These are phyloP conservation scores for Drosophila trapezifrons DNA, from an alignment of 1,140 invertebrate species.

Conservation along the genomic window DNA sequence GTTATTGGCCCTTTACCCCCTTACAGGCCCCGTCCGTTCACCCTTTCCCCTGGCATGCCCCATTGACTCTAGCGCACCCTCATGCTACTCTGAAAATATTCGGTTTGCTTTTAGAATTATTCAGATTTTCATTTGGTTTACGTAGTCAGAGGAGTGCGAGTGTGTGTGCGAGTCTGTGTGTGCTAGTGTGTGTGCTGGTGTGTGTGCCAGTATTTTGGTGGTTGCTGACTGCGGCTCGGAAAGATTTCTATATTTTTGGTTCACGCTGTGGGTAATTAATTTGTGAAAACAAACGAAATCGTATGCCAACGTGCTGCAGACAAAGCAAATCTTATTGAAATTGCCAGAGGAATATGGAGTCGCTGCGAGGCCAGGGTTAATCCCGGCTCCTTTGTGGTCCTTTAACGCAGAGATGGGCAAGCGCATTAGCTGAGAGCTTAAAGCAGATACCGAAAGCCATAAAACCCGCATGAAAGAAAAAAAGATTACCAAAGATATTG, in stretches of 20 bases:
- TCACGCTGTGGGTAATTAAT: constrained; percentile 72
- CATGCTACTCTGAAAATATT: constrained; percentile 49
- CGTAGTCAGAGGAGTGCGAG: constrained; percentile 2
- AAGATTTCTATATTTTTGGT: constrained; percentile 43
- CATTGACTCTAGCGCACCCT: constrained; percentile 30
- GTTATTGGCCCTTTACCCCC: constrained; percentile 56
- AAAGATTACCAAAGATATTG: constrained; percentile 10
- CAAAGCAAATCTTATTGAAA: constrained; percentile 57
- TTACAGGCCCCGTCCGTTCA: background rate
- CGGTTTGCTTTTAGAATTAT: constrained; percentile 70
- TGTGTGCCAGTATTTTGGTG: constrained; percentile 38
- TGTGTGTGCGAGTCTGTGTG: constrained; percentile 22
- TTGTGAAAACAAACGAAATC: constrained; percentile 60
- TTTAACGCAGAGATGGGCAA: constrained; percentile 11
- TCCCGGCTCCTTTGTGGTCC: constrained; percentile 20
- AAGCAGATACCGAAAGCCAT: constrained; percentile 13
- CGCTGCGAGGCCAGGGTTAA: constrained; percentile 7
- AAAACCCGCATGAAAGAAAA: constrained; percentile 5
- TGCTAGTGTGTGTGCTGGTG: constrained; percentile 14
- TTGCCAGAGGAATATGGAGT: constrained; percentile 3
- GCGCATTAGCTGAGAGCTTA: constrained; percentile 18
- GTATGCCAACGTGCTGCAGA: constrained; percentile 34
- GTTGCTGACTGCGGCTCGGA: constrained; percentile 39
- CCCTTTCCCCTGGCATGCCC: constrained; percentile 5
- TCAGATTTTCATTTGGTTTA: constrained; percentile 59